A percentile compares a stretch with the other conserved stretches of the same genome.
phyloP scores from a whole-genome alignment of 2,113 vertebrate genomes.

The Alligator sinensis region DNA sequence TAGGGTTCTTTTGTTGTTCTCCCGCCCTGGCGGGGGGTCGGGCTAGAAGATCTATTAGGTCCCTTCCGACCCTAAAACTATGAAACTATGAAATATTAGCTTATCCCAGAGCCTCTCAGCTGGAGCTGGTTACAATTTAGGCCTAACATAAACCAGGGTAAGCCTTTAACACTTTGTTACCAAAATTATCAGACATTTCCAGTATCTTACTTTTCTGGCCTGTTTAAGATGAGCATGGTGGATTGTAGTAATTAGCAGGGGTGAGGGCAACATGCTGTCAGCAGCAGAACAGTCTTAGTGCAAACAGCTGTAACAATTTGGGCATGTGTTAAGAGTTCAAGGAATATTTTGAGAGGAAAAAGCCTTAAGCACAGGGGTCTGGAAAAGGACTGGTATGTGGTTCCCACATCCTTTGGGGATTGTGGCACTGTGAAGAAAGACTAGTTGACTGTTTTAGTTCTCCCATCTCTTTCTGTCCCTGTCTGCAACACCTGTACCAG shows the following conservation, averaged over 20 bases:
- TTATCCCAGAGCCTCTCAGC: background rate
- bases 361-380: background rate
- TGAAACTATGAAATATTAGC: no score
- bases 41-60: no score
- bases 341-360: background rate
- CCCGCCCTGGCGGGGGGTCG: no score
- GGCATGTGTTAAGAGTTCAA: background rate
- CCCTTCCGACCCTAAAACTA: no score
- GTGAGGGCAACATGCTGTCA: background rate
- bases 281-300: background rate
- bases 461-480: background rate
- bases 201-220: background rate
- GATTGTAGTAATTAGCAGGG: background rate
- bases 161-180: background rate
- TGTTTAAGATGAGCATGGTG: no score
- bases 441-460: background rate
- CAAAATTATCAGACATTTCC: background rate
- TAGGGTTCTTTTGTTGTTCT: no score
- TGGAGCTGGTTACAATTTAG: background rate
- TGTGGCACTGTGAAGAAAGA: background rate
- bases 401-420: background rate
- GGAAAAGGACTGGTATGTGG: background rate
- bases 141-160: background rate
- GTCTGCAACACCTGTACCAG: background rate
- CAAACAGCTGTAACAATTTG: background rate